phyloP scores from a whole-genome alignment of 2,797 vertebrate genomes.

The Silurus lanzhouensis region DNA sequence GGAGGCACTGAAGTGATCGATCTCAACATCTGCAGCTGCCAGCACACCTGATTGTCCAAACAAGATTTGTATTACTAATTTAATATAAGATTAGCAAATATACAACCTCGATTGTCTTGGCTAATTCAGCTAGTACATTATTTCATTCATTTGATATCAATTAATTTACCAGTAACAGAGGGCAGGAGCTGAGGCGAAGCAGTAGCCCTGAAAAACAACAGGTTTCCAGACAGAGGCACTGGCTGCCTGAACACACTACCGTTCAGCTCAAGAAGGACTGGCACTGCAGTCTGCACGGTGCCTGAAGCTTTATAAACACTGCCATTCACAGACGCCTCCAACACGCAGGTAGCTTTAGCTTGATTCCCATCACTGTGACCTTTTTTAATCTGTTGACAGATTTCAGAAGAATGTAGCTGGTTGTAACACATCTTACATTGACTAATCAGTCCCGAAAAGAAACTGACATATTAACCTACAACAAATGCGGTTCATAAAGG shows the following conservation, averaged over 20 bases:
- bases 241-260: constrained; percentile 82
- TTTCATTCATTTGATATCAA: neutral
- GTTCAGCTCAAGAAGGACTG: constrained; percentile 77
- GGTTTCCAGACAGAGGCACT: constrained; percentile 75
- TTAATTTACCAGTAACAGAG: constrained; percentile 76
- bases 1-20: constrained; percentile 85
- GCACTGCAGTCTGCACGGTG: constrained; percentile 78
- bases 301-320: constrained; percentile 72
- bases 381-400: constrained; percentile 73
- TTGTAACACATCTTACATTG: neutral
- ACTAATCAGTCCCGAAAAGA: neutral
- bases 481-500: neutral
- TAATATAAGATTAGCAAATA: neutral
- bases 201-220: constrained; percentile 82
- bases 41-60: constrained; percentile 74
- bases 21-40: constrained; percentile 73
- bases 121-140: neutral
- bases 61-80: neutral
- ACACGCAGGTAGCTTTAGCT: constrained; percentile 57
- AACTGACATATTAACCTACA: neutral
- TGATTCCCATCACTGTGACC: constrained; percentile 63
- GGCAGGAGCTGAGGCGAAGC: constrained; percentile 71
- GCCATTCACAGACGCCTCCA: constrained; percentile 68
- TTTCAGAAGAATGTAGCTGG: neutral
- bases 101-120: neutral